Percentiles rank a stretch among this genome's conserved stretches.
Conservation (phyloP, 2,888 invertebrate species). For the Andrena trimmerana region DNA sequence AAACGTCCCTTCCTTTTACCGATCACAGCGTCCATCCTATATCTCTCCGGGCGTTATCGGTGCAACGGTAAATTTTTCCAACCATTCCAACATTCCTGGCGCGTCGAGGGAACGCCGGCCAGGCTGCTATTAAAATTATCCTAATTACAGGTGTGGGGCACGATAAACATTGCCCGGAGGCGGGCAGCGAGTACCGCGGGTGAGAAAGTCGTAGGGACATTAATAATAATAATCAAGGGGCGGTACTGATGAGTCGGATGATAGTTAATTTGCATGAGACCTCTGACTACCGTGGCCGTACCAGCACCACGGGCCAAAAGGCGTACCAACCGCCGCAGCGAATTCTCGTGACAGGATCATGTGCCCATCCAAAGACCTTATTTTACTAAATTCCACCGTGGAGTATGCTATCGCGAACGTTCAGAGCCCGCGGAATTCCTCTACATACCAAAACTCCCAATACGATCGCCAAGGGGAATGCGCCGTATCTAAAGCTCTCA, state of each 20-base stretch:
- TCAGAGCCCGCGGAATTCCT: not conserved
- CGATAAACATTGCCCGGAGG: constrained; percentile 20
- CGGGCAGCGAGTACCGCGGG: constrained; percentile 18
- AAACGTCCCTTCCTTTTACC: not conserved
- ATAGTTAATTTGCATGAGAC: constrained; percentile 60
- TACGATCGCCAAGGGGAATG: not conserved
- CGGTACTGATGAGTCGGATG: constrained; percentile 57
- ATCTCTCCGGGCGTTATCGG: not conserved
- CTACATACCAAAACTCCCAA: not conserved
- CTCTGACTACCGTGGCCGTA: constrained; percentile 55
- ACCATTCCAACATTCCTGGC: not conserved
- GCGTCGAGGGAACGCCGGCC: not conserved
- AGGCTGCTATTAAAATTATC: constrained; percentile 29
- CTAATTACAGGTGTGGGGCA: constrained; percentile 26
- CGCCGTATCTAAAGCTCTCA: not conserved
- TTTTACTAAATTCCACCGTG: constrained; percentile 1
- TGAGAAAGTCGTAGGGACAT: constrained; percentile 46
- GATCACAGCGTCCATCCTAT: not conserved
- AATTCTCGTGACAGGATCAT: constrained; percentile 1
- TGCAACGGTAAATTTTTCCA: not conserved
- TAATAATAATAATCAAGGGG: constrained; percentile 65
- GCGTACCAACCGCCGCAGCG: not conserved
- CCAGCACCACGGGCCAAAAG: constrained; percentile 29
- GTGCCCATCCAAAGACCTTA: not conserved
- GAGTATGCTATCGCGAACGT: not conserved